Evolutionary conservation across 2,888 invertebrate genomes (phyloP).

Genomic region (Brachypalpus laphriformis): DNA sequence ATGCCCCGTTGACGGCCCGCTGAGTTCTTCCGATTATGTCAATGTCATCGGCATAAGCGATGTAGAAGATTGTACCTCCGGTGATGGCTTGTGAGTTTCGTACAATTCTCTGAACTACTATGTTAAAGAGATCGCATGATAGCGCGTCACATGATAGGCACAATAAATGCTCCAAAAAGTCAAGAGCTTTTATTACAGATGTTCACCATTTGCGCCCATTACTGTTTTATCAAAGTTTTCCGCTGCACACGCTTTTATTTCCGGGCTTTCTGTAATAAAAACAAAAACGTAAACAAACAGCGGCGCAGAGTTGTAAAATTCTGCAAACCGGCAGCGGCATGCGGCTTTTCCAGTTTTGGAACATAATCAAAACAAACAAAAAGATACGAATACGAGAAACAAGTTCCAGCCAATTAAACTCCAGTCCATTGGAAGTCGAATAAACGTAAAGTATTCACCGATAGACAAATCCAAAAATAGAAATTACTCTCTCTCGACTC

Average conservation of each 20-base stretch:
- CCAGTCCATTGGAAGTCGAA: constrained; percentile 10
- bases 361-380: constrained; percentile 67
- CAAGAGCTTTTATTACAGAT: neutral
- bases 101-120: no score
- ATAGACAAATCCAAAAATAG: constrained; percentile 56
- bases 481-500: constrained; percentile 55
- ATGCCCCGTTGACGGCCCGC: no score
- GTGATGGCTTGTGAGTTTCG: no score
- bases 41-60: no score
- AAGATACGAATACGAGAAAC: neutral
- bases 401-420: constrained; percentile 55
- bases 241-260: neutral
- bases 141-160: no score
- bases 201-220: neutral
- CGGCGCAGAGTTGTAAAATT: constrained; percentile 40
- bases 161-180: no score
- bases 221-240: constrained; percentile 22
- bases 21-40: no score
- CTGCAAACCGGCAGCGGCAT: constrained; percentile 52
- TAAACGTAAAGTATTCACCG: neutral
- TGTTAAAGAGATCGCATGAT: no score
- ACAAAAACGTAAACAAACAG: constrained; percentile 58
- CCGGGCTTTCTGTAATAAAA: constrained; percentile 46
- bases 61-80: no score
- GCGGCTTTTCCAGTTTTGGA: constrained; percentile 65